Percentiles rank a stretch among this genome's conserved stretches.
These are phyloP conservation scores for Anastrepha ludens DNA, from an alignment of 1,140 invertebrate genomes.

Conservation along the genomic window DNA sequence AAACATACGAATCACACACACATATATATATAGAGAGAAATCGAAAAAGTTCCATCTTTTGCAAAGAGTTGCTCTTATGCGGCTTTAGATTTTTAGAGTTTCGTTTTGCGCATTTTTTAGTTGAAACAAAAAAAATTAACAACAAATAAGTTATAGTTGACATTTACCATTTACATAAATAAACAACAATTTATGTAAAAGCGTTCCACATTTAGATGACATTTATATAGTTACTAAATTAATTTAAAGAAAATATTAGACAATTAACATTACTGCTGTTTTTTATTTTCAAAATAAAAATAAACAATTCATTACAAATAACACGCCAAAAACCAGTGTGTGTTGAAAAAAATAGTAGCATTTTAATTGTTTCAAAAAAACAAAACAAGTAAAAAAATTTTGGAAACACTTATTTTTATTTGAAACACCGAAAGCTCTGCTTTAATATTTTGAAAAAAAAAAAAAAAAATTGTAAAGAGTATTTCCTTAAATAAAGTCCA, in stretches of 20 bases:
- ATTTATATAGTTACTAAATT: slow-evolving; percentile 59
- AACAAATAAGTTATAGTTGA: slow-evolving; percentile 66
- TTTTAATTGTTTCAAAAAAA: neutral
- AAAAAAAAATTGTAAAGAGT: neutral
- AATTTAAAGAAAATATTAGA: slow-evolving; percentile 52
- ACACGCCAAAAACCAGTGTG: slow-evolving; percentile 55
- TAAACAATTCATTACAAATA: slow-evolving; percentile 61
- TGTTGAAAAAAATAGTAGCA: neutral
- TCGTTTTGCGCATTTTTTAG: neutral
- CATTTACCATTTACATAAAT: slow-evolving; percentile 73
- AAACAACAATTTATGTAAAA: slow-evolving; percentile 74
- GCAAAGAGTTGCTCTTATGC: slow-evolving; percentile 34
- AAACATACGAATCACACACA: slow-evolving; percentile 54
- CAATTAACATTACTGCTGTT: slow-evolving; percentile 5
- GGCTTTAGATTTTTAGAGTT: slow-evolving; percentile 7
- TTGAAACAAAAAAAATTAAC: slow-evolving; percentile 54
- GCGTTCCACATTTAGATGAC: slow-evolving; percentile 73
- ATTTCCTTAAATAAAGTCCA: neutral
- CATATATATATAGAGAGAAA: slow-evolving; percentile 53
- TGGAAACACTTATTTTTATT: slow-evolving; percentile 61
- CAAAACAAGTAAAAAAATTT: slow-evolving; percentile 60
- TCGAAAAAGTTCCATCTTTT: slow-evolving; percentile 55
- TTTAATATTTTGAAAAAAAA: neutral
- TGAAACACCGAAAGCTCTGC: slow-evolving; percentile 40
- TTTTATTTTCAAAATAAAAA: slow-evolving; percentile 55